Conservation (phyloP, 2,797 vertebrate species). For the Etheostoma nigrum region DNA sequence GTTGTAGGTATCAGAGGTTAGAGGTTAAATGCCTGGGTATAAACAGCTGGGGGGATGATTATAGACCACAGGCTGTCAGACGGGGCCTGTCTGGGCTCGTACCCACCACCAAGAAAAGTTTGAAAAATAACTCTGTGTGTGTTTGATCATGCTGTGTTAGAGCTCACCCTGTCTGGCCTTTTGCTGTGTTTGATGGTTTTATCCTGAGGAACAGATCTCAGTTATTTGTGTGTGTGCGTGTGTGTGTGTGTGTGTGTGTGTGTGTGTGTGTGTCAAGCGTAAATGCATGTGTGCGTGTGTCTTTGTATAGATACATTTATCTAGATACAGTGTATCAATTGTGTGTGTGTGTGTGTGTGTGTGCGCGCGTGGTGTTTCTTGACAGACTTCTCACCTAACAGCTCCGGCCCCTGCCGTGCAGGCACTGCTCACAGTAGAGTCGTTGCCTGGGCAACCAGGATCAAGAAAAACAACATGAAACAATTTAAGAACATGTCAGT, state of each 20-base stretch:
- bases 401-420: conserved; percentile 79
- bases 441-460: conserved; percentile 72
- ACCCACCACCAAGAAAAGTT: conserved; percentile 31
- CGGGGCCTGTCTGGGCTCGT: conserved; percentile 60
- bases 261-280: not conserved
- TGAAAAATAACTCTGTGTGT: conserved; percentile 22
- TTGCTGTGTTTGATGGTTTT: conserved; percentile 33
- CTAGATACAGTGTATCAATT: too few species aligned
- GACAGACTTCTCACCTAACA: conserved; percentile 70
- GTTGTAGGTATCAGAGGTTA: conserved; percentile 67
- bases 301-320: not conserved
- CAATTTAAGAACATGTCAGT: conserved; percentile 76
- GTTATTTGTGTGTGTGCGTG: conserved; percentile 4
- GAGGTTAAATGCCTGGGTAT: conserved; percentile 66
- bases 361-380: conserved; percentile 23
- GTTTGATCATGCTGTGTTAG: conserved; percentile 49
- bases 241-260: conserved; percentile 8
- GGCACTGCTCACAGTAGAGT: conserved; percentile 63
- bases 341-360: not conserved
- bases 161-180: conserved; percentile 37
- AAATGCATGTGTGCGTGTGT: not conserved
- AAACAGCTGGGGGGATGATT: conserved; percentile 75
- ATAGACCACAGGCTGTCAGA: conserved; percentile 41
- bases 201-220: conserved; percentile 21
- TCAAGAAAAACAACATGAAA: conserved; percentile 82